Base-by-base conservation (phyloP, 2,113 vertebrate genomes). In the Mixornis gularis region DNA sequence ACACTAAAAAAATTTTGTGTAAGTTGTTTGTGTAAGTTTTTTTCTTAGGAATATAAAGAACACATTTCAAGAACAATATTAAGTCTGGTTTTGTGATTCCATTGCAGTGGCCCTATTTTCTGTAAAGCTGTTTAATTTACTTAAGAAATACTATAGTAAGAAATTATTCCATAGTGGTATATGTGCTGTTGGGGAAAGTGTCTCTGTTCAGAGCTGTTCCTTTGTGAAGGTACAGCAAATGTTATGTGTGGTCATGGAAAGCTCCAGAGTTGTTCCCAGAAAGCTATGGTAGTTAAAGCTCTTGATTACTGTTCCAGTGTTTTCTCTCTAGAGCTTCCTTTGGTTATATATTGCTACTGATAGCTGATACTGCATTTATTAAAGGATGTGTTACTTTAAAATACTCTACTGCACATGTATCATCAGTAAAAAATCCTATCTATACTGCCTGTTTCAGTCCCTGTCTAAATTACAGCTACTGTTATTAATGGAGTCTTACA, bases 161-260 rank as follows among this genome's bases (percentile, higher is more conserved):
- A 86, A 70, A 60, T 56, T 0, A 25, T 86, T 77, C 38, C 6
- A 2, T 16, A 29, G 27, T 24, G 18, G 14, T 29, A 1, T 40
- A 4, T 73, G 10, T n/a, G 16, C n/a, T 64, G 3, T 7, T 71
- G 36, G 6, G 27, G 36, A 60, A 64, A 58, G 40, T 21, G 3
- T 17, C 8, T 58, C 19, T 81, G 15, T 60, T n/a, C 7, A 29
- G 7, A 74, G 22, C 29, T 71, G 0, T 34, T 79, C 4, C 11
- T 64, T 58, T 64, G 29, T 65, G 40, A 90, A 74, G 8, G 27
- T 18, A 7, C 4, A 69, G 53, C 29, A 62, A 76, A 43, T 0
- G 0, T 60, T 68, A 32, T 2, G 5, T 13, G 6, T 53, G 26
- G 6, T 25, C 5, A 22, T 7, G 18, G 36, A 59, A 81, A 64